These are phyloP conservation scores for Loris lydekkerianus DNA, from an alignment of 2,797 vertebrate species.

Conservation along the genomic window DNA sequence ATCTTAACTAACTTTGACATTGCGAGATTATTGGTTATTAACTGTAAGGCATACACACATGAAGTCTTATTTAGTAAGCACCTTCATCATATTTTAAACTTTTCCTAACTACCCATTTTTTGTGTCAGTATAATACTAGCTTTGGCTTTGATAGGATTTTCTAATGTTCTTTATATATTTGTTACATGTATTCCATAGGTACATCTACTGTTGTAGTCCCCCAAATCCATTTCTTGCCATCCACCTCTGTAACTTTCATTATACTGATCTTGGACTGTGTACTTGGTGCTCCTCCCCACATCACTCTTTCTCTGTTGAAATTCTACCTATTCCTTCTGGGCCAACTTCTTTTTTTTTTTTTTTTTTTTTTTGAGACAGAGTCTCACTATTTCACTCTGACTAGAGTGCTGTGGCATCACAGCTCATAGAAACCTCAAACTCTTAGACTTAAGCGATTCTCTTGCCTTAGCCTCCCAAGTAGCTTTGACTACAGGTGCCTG, in stretches of 20 bases:
- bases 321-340: neutral
- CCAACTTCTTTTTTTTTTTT: no score
- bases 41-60: neutral
- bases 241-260: neutral
- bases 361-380: no score
- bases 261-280: neutral
- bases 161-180: neutral
- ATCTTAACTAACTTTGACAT: neutral
- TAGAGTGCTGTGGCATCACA: no score
- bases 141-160: neutral
- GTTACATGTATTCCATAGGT: neutral
- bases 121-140: neutral
- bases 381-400: no score
- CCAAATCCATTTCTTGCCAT: neutral
- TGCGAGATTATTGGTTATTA: neutral
- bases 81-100: slow-evolving; percentile 31
- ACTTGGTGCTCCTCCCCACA: neutral
- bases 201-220: neutral
- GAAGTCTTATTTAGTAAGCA: neutral
- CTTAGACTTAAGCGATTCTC: no score
- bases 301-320: neutral
- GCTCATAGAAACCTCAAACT: no score
- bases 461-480: no score
- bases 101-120: neutral
- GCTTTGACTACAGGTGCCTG: no score